Conservation (phyloP, 2,797 vertebrate species). For the Anguilla obscura region DNA sequence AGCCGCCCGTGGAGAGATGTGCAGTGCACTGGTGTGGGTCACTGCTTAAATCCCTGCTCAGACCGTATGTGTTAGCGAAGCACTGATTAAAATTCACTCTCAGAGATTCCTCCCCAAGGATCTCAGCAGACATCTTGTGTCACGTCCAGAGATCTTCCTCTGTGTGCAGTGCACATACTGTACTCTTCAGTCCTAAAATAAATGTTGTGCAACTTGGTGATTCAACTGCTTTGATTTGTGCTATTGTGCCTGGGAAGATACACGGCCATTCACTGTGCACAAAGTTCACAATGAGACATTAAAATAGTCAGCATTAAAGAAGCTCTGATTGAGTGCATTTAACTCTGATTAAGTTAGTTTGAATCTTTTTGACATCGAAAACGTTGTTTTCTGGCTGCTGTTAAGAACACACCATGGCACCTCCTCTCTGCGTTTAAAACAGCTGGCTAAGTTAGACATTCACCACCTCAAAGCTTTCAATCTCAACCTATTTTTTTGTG, state of each 20-base stretch:
- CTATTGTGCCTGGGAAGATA: not conserved
- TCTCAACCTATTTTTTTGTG: not conserved
- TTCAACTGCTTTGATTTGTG: not conserved
- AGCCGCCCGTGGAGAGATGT: not conserved
- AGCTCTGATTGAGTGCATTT: too few species aligned
- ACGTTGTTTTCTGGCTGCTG: not conserved
- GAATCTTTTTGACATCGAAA: too few species aligned
- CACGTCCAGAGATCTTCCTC: not conserved
- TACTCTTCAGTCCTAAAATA: constrained; percentile 5
- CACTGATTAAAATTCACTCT: not conserved
- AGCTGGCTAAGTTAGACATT: not conserved
- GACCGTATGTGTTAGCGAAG: not conserved
- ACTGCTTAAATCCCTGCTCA: not conserved
- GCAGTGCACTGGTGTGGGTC: not conserved
- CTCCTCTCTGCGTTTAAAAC: not conserved
- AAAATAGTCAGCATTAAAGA: too few species aligned
- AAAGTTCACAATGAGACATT: not conserved
- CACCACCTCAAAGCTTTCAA: not conserved
- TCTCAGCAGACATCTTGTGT: not conserved
- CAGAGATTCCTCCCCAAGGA: not conserved
- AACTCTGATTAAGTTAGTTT: too few species aligned
- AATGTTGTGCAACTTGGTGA: constrained; percentile 17
- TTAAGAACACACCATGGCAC: not conserved
- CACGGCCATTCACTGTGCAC: not conserved
- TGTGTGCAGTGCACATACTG: not conserved